phyloP scores from a whole-genome alignment of 2,888 invertebrate species.

The Drosophila stalkeri region DNA sequence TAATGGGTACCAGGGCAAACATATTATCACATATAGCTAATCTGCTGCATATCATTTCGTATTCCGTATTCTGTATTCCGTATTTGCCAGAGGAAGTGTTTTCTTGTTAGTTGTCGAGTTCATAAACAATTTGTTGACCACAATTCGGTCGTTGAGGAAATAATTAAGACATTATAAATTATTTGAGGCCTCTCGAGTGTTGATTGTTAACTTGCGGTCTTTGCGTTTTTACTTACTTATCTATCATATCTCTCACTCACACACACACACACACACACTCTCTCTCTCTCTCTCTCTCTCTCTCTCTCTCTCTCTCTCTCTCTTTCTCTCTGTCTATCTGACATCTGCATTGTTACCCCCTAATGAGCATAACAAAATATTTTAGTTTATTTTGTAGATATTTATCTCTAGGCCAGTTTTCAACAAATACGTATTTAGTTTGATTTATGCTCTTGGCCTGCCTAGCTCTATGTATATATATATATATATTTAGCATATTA shows the following conservation, averaged over 20 bases:
- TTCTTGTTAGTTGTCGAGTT: constrained; percentile 68
- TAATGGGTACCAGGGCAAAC: constrained; percentile 54
- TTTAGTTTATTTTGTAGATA: constrained; percentile 50
- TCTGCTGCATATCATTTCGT: constrained; percentile 75
- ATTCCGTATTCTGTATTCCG: constrained; percentile 30
- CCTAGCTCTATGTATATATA: constrained; percentile 14
- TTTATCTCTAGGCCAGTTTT: constrained; percentile 56
- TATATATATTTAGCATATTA: constrained; percentile 23
- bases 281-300: constrained; percentile 6
- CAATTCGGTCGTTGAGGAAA: constrained; percentile 51
- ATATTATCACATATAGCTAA: constrained; percentile 75
- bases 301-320: background rate
- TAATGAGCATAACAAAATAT: constrained; percentile 77
- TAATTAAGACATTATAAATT: constrained; percentile 82
- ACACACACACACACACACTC: background rate
- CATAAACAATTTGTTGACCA: constrained; percentile 78
- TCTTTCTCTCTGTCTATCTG: constrained; percentile 3
- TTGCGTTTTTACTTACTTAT: constrained; percentile 13
- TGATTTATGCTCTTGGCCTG: constrained; percentile 59
- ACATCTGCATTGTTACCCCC: constrained; percentile 30
- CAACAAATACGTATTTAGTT: constrained; percentile 51
- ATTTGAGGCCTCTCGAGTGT: constrained; percentile 61
- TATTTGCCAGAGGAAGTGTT: constrained; percentile 63
- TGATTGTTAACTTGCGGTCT: constrained; percentile 54
- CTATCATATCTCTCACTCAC: background rate